Evolutionary conservation across 2,797 vertebrate species (phyloP), one percentile per base, ranked within the genome.

Genomic region (Sebastes iracundus): DNA sequence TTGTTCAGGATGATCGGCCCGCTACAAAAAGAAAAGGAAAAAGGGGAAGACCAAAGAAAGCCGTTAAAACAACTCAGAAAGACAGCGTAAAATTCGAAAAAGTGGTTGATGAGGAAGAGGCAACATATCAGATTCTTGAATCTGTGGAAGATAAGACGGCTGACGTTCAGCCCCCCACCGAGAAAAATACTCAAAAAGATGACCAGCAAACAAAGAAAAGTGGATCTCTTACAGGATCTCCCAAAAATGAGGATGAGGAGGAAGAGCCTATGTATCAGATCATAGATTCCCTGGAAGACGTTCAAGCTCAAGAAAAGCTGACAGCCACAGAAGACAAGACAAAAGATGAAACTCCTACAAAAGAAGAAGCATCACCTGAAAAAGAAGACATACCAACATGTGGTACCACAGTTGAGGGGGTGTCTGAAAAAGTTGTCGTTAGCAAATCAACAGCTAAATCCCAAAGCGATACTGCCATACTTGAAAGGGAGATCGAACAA

Each of bases 201-300:
- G 42, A 80, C 1, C 2, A 35, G 6, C 38, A 62, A 27, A 20
- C 9, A 0, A 16, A 30, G 13, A 32, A 9, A 23, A 20, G 10
- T 2, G 13, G 3, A 10, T 2, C 58, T 68, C 7, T 30, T 0
- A 1, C n/a, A 12, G 42, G 7, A 61, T 30, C 42, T 1, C 8
- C 52, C 4, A 61, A 59, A 25, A 13, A 23, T 1, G 72, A 81
- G 1, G 81, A 38, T 38, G 35, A 83, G 9, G 85, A 86, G 6
- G 77, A 88, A 7, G 87, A 84, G 28, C 78, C 86, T 0, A 0
- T 80, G 49, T 92, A 92, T 76, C 63, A 90, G 38, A 78, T 93
- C 1, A 25, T 94, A 30, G 93, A 93, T 71, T 89, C 87, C 11
- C 23, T 94, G 22, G 92, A 91, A n/a, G 92, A 87, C 2, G 83